These are phyloP conservation scores for Apotomis turbidana DNA, from an alignment of 2,888 invertebrate species.

Conservation along the genomic window DNA sequence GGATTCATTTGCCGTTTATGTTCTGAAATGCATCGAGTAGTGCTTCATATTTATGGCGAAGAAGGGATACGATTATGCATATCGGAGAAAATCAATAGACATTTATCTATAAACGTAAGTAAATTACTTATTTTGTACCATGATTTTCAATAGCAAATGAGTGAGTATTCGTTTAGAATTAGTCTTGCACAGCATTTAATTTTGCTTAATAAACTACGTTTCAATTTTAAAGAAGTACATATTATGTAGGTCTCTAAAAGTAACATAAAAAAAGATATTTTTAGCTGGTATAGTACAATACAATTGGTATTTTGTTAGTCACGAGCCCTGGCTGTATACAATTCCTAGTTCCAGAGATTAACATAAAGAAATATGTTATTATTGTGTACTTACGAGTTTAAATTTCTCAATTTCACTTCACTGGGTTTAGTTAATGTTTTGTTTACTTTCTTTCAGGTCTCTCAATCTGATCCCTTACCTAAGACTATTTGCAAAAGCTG, in stretches of 20 bases:
- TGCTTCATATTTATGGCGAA: slow-evolving; percentile 92
- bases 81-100: slow-evolving; percentile 91
- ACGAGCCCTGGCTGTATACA: background rate
- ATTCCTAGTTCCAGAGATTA: background rate
- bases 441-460: slow-evolving; percentile 75
- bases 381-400: too few species aligned
- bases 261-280: background rate
- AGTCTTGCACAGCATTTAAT: background rate
- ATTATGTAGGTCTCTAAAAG: background rate
- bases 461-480: slow-evolving; percentile 86
- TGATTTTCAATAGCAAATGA: background rate
- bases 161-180: background rate
- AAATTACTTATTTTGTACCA: slow-evolving; percentile 5
- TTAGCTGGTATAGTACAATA: background rate
- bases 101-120: slow-evolving; percentile 91
- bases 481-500: slow-evolving; percentile 87
- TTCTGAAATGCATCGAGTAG: slow-evolving; percentile 93
- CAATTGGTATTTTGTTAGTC: background rate
- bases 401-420: too few species aligned
- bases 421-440: too few species aligned
- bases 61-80: slow-evolving; percentile 90
- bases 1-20: slow-evolving; percentile 94
- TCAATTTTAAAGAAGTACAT: background rate
- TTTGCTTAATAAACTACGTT: background rate
- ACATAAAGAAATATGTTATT: background rate